A percentile compares a stretch with the other conserved stretches of the same genome.
These are phyloP conservation scores for Platycheirus albimanus DNA, from an alignment of 2,888 invertebrate genomes.

Conservation along the genomic window DNA sequence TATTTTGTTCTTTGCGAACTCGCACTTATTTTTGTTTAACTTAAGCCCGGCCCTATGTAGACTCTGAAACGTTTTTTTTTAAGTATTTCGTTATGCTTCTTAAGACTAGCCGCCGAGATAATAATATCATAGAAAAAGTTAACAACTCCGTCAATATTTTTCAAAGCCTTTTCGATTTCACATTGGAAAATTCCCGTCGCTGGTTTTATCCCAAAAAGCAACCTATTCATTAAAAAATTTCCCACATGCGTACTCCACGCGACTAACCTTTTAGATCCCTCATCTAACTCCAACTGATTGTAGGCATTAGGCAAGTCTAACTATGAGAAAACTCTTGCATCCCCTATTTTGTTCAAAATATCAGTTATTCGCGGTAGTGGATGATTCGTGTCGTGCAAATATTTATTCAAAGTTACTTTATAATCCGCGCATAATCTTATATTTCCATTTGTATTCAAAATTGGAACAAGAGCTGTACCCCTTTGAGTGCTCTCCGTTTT, in stretches of 20 bases:
- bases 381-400: conserved; percentile 27
- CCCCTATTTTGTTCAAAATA: not conserved
- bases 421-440: conserved; percentile 9
- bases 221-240: conserved; percentile 77
- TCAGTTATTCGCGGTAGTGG: conserved; percentile 26
- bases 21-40: too few species aligned
- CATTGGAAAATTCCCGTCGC: conserved; percentile 78
- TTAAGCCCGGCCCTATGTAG: too few species aligned
- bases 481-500: conserved; percentile 29
- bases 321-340: conserved; percentile 17
- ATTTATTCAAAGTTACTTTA: not conserved
- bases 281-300: conserved; percentile 77
- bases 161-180: conserved; percentile 73
- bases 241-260: conserved; percentile 77
- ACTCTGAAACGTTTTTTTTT: too few species aligned
- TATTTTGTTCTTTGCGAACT: too few species aligned
- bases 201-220: conserved; percentile 79
- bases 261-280: conserved; percentile 76
- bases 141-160: too few species aligned
- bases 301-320: conserved; percentile 75
- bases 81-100: too few species aligned
- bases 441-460: conserved; percentile 14
- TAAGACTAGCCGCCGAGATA: too few species aligned
- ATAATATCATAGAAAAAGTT: too few species aligned
- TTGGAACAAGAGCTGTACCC: conserved; percentile 22